Conservation (phyloP, 2,888 invertebrate genomes). For the Bellardia pandia region DNA sequence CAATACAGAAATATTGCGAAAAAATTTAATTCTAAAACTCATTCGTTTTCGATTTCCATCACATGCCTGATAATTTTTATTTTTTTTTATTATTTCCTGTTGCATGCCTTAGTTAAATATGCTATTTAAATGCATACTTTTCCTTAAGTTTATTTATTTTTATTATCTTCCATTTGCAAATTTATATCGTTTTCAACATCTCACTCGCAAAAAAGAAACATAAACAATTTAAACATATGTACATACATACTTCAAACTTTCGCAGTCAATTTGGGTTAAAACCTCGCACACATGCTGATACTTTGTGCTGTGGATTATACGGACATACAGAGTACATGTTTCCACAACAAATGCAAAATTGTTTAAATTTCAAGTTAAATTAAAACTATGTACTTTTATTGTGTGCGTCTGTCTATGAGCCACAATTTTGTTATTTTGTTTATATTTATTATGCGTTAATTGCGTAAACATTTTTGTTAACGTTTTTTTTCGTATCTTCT, state of each 20-base stretch:
- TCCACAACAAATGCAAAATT: conserved; percentile 6
- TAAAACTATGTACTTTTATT: conserved; percentile 26
- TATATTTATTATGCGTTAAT: conserved; percentile 56
- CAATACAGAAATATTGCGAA: too few species aligned
- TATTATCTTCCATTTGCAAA: conserved; percentile 33
- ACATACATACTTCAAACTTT: conserved; percentile 1
- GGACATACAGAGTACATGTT: background rate
- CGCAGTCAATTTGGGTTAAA: conserved; percentile 32
- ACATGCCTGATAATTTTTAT: too few species aligned
- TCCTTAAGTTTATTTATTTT: background rate
- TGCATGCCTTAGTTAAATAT: background rate
- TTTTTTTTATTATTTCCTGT: background rate
- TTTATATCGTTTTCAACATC: conserved; percentile 28
- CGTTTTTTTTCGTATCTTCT: background rate
- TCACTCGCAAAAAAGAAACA: background rate
- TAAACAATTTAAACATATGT: conserved; percentile 8
- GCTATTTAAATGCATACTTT: background rate
- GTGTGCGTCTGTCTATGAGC: background rate
- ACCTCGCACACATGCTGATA: background rate
- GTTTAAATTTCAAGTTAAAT: background rate
- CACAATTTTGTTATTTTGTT: conserved; percentile 48
- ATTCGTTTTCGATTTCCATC: too few species aligned
- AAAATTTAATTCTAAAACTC: too few species aligned
- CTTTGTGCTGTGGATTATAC: background rate
- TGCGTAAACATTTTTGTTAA: conserved; percentile 56